Evolutionary conservation across 1,140 invertebrate species (phyloP).

Genomic region (Anoplolepis gracilipes): DNA sequence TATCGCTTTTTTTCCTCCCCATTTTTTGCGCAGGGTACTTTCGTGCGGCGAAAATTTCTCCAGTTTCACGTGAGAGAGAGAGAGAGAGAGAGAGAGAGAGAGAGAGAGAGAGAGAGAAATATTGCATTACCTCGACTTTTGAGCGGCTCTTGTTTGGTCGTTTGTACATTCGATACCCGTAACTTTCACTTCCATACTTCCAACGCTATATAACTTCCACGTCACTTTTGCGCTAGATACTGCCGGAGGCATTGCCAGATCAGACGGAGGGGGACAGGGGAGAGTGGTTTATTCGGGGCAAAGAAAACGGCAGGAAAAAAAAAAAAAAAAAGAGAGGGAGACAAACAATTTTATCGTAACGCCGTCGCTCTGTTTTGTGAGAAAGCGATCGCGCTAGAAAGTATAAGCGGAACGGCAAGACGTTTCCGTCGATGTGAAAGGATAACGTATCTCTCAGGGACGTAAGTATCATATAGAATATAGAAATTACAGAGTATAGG

Average conservation of each 20-base stretch:
- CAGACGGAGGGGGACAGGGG: background rate
- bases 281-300: slow-evolving; percentile 54
- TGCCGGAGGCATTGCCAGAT: slow-evolving; percentile 7
- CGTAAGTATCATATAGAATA: background rate
- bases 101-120: background rate
- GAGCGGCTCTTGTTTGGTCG: slow-evolving; percentile 37
- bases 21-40: background rate
- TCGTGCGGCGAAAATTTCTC: slow-evolving; percentile 37
- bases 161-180: slow-evolving; percentile 49
- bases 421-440: slow-evolving; percentile 34
- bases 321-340: slow-evolving; percentile 27
- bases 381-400: slow-evolving; percentile 62
- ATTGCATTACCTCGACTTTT: slow-evolving; percentile 27
- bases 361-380: slow-evolving; percentile 50
- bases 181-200: slow-evolving; percentile 71
- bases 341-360: slow-evolving; percentile 62
- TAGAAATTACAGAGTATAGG: background rate
- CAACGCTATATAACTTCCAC: slow-evolving; percentile 67
- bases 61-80: slow-evolving; percentile 12
- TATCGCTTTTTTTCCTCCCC: background rate
- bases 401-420: slow-evolving; percentile 45
- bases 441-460: background rate
- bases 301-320: slow-evolving; percentile 34
- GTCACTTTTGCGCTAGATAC: slow-evolving; percentile 71
- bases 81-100: slow-evolving; percentile 28